phyloP scores from a whole-genome alignment of 2,113 vertebrate genomes.

The Microcebus jonahi region DNA sequence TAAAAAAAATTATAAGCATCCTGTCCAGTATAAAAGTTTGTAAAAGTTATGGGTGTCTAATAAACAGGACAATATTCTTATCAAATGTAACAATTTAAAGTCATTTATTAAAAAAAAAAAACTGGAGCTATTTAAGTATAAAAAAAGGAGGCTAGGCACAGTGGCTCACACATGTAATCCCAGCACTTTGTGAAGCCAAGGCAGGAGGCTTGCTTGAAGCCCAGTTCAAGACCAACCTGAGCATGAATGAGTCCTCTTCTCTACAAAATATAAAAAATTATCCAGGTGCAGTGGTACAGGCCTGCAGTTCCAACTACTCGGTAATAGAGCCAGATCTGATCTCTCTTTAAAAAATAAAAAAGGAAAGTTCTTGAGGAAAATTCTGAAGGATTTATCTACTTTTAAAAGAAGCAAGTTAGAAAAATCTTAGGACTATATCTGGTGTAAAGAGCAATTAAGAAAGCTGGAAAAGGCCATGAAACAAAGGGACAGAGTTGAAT shows the following conservation, averaged over 20 bases:
- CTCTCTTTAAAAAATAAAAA: too few species aligned
- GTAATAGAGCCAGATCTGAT: too few species aligned
- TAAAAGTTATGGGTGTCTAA: background rate
- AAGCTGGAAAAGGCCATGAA: background rate
- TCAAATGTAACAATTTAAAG: slow-evolving; percentile 22
- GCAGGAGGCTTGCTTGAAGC: too few species aligned
- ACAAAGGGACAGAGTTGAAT: background rate
- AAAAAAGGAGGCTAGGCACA: background rate
- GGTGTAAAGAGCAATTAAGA: background rate
- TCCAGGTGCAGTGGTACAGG: too few species aligned
- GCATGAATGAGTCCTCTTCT: too few species aligned
- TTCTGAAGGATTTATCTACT: background rate
- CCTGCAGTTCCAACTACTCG: too few species aligned
- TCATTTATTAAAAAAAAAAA: background rate
- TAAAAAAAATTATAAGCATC: slow-evolving; percentile 11
- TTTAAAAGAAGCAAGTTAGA: background rate
- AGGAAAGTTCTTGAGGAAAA: background rate
- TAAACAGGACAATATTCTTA: slow-evolving; percentile 3
- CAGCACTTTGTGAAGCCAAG: too few species aligned
- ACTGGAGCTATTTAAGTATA: background rate
- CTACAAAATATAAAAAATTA: too few species aligned
- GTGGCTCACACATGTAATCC: too few species aligned
- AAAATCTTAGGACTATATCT: background rate
- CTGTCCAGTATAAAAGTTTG: background rate
- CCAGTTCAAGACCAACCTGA: too few species aligned